Percentiles rank a stretch among this genome's conserved stretches.
phyloP scores from a whole-genome alignment of 1,140 invertebrate species.

The Charaxes varanes region DNA sequence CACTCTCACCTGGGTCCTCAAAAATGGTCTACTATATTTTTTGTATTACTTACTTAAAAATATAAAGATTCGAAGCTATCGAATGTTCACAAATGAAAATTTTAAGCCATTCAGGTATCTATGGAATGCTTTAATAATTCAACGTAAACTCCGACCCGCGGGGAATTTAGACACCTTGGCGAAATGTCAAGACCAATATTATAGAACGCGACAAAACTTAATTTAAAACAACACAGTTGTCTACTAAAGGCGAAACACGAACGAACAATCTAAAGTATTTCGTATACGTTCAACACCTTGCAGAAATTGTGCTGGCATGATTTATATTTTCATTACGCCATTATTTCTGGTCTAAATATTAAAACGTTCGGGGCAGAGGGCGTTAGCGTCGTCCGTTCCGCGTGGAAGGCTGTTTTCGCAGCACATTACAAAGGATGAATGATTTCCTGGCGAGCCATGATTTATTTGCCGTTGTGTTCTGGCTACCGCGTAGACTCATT shows the following conservation, averaged over 20 bases:
- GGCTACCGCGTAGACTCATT: constrained; percentile 51
- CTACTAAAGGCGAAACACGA: constrained; percentile 12
- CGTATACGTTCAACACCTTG: constrained; percentile 26
- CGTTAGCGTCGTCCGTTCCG: constrained; percentile 45
- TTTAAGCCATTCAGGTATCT: not conserved
- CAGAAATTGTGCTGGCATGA: constrained; percentile 32
- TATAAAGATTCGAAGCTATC: no score
- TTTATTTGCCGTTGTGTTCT: constrained; percentile 55
- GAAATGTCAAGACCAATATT: constrained; percentile 8
- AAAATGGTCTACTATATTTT: no score
- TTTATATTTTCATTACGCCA: constrained; percentile 56
- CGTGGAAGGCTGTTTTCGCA: constrained; percentile 70
- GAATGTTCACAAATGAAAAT: no score
- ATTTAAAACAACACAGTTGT: constrained; percentile 15
- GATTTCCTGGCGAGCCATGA: constrained; percentile 66
- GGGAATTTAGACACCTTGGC: constrained; percentile 12
- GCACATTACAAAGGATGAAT: constrained; percentile 70
- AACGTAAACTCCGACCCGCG: constrained; percentile 13
- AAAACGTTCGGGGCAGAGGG: constrained; percentile 56
- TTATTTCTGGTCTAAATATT: constrained; percentile 53
- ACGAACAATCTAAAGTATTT: constrained; percentile 27
- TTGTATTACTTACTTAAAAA: no score
- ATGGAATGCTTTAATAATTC: not conserved
- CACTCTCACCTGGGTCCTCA: no score
- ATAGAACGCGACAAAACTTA: constrained; percentile 19